A percentile compares a stretch with the other conserved stretches of the same genome.
phyloP scores from a whole-genome alignment of 2,113 vertebrate species.

The Odontesthes bonariensis region DNA sequence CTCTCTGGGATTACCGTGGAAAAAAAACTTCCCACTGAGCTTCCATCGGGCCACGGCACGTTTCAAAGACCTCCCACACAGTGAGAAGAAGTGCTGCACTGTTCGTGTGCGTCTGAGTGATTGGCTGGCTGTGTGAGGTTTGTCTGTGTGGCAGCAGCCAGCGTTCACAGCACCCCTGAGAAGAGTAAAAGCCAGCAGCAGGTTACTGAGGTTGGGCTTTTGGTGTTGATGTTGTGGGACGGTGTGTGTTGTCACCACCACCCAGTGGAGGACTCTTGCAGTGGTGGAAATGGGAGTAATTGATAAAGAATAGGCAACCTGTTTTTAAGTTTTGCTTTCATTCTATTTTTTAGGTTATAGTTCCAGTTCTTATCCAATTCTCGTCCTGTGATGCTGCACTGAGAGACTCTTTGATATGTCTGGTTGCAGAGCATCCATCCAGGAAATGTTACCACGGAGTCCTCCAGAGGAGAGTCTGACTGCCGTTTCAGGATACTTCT shows the following conservation, averaged over 20 bases:
- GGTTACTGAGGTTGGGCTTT: conserved; percentile 19
- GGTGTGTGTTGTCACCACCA: background rate
- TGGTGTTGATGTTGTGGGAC: conserved; percentile 1
- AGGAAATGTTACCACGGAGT: conserved; percentile 47
- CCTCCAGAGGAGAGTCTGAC: conserved; percentile 32
- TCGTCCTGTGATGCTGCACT: background rate
- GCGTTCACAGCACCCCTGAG: conserved; percentile 12
- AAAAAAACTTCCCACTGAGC: conserved; percentile 49
- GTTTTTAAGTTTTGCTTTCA: background rate
- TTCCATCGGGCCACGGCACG: conserved; percentile 41
- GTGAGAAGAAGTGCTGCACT: conserved; percentile 49
- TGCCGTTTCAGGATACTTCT: conserved; percentile 12
- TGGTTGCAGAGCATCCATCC: conserved; percentile 18
- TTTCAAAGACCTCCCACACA: conserved; percentile 65
- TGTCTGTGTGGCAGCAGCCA: conserved; percentile 28
- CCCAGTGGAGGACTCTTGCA: background rate
- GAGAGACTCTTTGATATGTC: background rate
- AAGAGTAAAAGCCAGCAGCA: conserved; percentile 3
- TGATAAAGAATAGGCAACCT: no score
- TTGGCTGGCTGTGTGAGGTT: conserved; percentile 28
- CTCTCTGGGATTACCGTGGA: conserved; percentile 31
- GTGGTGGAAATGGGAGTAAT: background rate
- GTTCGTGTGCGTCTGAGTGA: conserved; percentile 31
- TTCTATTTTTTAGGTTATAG: background rate
- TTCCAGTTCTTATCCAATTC: no score